Percentiles rank a stretch among this genome's conserved stretches.
Evolutionary conservation across 1,140 invertebrate species (phyloP).

Genomic region (Cardiocondyla obscurior): DNA sequence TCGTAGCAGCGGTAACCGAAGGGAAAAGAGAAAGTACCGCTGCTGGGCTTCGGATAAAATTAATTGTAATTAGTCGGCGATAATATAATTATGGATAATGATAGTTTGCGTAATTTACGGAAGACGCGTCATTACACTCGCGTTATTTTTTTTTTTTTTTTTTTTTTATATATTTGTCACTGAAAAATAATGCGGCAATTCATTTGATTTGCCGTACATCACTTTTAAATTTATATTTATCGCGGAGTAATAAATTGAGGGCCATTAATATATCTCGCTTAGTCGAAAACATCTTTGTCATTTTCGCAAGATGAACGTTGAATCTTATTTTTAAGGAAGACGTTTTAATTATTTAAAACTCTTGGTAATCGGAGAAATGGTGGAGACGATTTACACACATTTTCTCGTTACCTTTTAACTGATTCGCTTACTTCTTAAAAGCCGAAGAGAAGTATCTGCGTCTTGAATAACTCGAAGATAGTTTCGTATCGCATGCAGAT

Average conservation of each 20-base stretch:
- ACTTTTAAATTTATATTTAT: neutral
- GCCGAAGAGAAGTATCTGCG: neutral
- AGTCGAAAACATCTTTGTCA: neutral
- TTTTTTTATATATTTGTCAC: neutral
- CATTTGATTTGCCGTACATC: too few species aligned
- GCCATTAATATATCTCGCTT: neutral
- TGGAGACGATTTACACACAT: neutral
- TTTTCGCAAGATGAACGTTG: neutral
- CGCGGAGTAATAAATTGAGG: neutral
- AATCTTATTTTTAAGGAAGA: neutral
- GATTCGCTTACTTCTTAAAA: conserved; percentile 4
- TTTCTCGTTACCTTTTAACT: neutral
- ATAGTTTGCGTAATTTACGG: neutral
- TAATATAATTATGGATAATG: neutral
- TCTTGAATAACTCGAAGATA: neutral
- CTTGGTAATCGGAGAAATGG: neutral
- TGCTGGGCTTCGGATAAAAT: neutral
- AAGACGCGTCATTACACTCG: neutral
- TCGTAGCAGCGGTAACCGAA: too few species aligned
- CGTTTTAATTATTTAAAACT: neutral
- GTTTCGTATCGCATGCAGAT: neutral
- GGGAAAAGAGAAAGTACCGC: neutral
- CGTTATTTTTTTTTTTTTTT: neutral
- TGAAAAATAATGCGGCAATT: neutral
- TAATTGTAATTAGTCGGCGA: neutral